Conservation (phyloP, 2,113 vertebrate genomes). For the Grantiella picta region DNA sequence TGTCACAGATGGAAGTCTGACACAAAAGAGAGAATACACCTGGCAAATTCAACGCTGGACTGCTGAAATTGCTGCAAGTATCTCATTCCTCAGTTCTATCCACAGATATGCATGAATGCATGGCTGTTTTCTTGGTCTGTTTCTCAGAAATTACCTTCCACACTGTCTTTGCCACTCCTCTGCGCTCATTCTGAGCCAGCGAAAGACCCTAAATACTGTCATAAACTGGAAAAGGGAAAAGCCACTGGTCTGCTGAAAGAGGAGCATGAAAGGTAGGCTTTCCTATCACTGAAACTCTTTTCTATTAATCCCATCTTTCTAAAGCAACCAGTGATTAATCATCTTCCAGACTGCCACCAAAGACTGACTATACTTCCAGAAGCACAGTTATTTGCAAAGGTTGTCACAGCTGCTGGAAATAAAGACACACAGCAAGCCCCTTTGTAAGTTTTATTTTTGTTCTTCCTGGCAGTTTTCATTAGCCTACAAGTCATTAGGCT, state of each 20-base stretch:
- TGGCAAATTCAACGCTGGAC: neutral
- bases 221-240: neutral
- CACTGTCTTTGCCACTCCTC: neutral
- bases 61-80: neutral
- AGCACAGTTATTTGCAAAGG: conserved; percentile 13
- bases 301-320: neutral
- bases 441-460: conserved; percentile 7
- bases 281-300: neutral
- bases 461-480: neutral
- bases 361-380: neutral
- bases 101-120: neutral
- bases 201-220: neutral
- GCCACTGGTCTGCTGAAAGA: neutral
- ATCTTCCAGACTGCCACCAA: neutral
- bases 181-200: neutral
- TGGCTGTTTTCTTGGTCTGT: neutral
- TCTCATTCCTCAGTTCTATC: neutral
- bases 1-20: neutral
- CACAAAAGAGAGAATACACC: neutral
- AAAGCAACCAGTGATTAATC: neutral
- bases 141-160: neutral
- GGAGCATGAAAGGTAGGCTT: neutral
- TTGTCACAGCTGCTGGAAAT: neutral
- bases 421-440: neutral
- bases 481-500: neutral